phyloP scores from a whole-genome alignment of 2,888 invertebrate genomes.

The Cenopis cana region DNA sequence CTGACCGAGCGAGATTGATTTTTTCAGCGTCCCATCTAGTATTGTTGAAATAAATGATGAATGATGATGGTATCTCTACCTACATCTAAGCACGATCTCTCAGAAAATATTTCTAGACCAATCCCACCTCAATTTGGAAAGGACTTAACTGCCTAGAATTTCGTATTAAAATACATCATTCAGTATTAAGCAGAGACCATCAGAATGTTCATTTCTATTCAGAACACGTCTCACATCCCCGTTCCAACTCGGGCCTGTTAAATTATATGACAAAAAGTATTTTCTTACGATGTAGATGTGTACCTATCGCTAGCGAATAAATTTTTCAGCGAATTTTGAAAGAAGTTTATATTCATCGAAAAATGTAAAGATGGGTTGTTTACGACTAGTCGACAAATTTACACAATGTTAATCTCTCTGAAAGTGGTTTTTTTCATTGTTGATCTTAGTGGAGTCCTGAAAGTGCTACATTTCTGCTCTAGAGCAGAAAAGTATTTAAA shows the following conservation, averaged over 20 bases:
- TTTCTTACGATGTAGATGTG: constrained; percentile 40
- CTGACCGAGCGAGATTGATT: too few relatives aligned
- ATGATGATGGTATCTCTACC: too few relatives aligned
- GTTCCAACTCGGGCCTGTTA: constrained; percentile 26
- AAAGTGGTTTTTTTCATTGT: too few relatives aligned
- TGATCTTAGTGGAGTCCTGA: too few relatives aligned
- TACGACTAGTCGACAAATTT: too few relatives aligned
- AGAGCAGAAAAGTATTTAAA: too few relatives aligned
- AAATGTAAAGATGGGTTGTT: background rate
- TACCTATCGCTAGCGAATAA: constrained; percentile 22
- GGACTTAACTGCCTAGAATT: background rate
- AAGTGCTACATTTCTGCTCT: too few relatives aligned
- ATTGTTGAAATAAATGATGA: background rate
- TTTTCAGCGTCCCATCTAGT: background rate
- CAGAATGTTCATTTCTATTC: constrained; percentile 13
- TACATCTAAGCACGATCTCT: constrained; percentile 1
- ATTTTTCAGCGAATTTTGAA: constrained; percentile 1
- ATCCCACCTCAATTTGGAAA: background rate
- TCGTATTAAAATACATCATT: background rate
- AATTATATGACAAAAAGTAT: constrained; percentile 42
- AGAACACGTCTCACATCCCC: constrained; percentile 29
- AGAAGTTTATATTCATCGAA: constrained; percentile 14
- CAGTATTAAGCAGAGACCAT: background rate
- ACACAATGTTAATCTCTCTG: too few relatives aligned
- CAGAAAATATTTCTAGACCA: constrained; percentile 16